These are phyloP conservation scores for Diplazon laetatorius DNA, from an alignment of 2,888 invertebrate genomes.

Conservation along the genomic window DNA sequence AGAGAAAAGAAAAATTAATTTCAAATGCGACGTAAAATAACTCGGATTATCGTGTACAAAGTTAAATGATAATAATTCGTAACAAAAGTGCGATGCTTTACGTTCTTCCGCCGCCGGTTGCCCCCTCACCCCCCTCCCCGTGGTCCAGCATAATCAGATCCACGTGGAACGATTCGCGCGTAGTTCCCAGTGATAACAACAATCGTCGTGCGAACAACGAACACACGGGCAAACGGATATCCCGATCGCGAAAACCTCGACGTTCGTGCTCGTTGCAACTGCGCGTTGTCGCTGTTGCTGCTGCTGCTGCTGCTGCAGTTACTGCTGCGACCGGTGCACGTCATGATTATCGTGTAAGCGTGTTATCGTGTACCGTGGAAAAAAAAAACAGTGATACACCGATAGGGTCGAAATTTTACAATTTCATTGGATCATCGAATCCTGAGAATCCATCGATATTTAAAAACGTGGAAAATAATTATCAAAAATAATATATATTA, in stretches of 20 bases:
- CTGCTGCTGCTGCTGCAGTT: no score
- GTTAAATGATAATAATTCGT: constrained; percentile 74
- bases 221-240: constrained; percentile 42
- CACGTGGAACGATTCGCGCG: constrained; percentile 55
- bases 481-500: no score
- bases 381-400: no score
- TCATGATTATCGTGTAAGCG: constrained; percentile 41
- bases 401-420: no score
- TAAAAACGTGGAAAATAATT: no score
- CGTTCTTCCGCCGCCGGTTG: constrained; percentile 83
- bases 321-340: no score
- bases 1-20: not conserved
- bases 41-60: constrained; percentile 3
- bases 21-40: constrained; percentile 44
- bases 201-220: constrained; percentile 45
- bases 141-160: constrained; percentile 83
- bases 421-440: no score
- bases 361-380: no score
- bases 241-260: constrained; percentile 55
- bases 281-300: no score
- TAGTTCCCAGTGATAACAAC: constrained; percentile 46
- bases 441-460: no score
- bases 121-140: constrained; percentile 83
- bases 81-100: constrained; percentile 82
- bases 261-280: constrained; percentile 63